Evolutionary conservation across 2,888 invertebrate species (phyloP), one percentile per base, ranked within the genome.

Genomic region (Trypoxylon attenuatum): DNA sequence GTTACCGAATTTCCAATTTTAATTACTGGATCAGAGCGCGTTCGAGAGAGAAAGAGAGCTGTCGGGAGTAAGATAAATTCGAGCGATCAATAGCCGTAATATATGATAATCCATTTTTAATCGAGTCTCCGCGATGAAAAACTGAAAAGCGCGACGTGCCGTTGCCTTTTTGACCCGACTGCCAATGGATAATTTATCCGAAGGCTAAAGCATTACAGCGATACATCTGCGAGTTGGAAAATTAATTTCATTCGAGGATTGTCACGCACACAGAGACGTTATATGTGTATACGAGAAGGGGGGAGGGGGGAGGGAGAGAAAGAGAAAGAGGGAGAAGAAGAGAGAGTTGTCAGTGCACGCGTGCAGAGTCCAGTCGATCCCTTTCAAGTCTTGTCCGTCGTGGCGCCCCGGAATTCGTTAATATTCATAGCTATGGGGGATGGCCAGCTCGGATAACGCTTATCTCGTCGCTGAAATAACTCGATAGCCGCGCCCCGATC

Each of bases 381-480:
- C 73, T 80, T 81, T 78, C 76, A 76, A 71, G 69, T 73, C 76
- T 77, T 76, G 72, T 70, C 67, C 66, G 72, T 60, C 70, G 66
- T 53, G 73, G 62, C 63, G 54, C 74, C 71, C 76, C 54, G 75
- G 73, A 77, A 77, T 75, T 78, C 80, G 81, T 84, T 84, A 84
- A 85, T 84, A 84, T 85, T 85, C 84, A 84, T 84, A 81, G 79
- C 74, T 73, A 64, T 62, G 69, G 71, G 71, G 78, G 75, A 56
- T 71, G 75, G 71, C 55, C 66, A 71, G 75, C 74, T 73, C 76
- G 80, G 81, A 83, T 82, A 83, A 82, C 79, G 81, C 82, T 84
- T 83, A 84, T 84, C 83, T 82, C 71, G 69, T 51, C 77, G 73
- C 83, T 83, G 83, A 83, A 84, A 84, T 83, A 83, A 82, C 82